Percentiles rank a stretch among this genome's conserved stretches.
Conservation (phyloP, 1,140 invertebrate species). For the Oryctes rhinoceros region DNA sequence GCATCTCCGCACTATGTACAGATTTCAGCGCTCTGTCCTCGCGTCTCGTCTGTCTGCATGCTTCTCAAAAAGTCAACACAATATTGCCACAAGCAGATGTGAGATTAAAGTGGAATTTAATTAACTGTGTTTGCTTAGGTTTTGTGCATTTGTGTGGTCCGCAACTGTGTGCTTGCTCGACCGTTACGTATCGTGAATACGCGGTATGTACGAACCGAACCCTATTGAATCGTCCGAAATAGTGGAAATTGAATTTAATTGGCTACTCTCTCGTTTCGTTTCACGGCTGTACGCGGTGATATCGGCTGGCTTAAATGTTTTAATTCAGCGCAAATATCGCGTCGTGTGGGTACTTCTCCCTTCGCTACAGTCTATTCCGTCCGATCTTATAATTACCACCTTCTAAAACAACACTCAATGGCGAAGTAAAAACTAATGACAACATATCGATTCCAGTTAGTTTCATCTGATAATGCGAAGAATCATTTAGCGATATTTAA, state of each 20-base stretch:
- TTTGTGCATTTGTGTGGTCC: conserved; percentile 49
- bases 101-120: conserved; percentile 50
- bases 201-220: conserved; percentile 46
- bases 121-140: conserved; percentile 50
- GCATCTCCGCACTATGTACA: neutral
- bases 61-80: conserved; percentile 36
- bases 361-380: neutral
- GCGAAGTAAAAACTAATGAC: neutral
- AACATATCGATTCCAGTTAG: too few relatives aligned
- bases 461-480: too few relatives aligned
- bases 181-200: conserved; percentile 51
- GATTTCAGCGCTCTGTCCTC: neutral
- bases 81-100: conserved; percentile 44
- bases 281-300: neutral
- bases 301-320: neutral
- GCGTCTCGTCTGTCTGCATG: neutral
- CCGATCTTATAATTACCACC: neutral
- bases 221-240: conserved; percentile 46
- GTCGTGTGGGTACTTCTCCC: neutral
- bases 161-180: conserved; percentile 45
- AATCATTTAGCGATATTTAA: too few relatives aligned
- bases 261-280: conserved; percentile 29
- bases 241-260: conserved; percentile 48
- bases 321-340: conserved; percentile 9
- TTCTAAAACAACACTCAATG: neutral